Percentiles rank a stretch among this genome's conserved stretches.
These are phyloP conservation scores for Umimayanthus chanpuru DNA, from an alignment of 92 coral and sea anemone species.

Conservation along the genomic window DNA sequence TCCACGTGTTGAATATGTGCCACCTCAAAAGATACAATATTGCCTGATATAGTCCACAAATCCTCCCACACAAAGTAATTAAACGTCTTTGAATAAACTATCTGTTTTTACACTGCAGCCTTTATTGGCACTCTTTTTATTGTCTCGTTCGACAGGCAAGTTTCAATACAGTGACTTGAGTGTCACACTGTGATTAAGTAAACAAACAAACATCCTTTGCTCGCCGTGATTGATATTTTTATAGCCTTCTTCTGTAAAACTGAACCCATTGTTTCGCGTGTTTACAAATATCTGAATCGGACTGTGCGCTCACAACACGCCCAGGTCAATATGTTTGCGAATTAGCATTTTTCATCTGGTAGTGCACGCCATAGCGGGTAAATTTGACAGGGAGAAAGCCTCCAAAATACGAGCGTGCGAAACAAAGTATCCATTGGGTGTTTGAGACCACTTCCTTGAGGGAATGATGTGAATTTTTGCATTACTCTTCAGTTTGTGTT, in stretches of 20 bases:
- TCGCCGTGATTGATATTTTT: slow-evolving; percentile 89
- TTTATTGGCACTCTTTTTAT: slow-evolving; percentile 92
- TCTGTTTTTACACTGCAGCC: slow-evolving; percentile 82
- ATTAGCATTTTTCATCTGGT: slow-evolving; percentile 75
- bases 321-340: slow-evolving; percentile 65
- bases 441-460: neutral
- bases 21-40: slow-evolving; percentile 86
- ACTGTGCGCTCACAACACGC: slow-evolving; percentile 67
- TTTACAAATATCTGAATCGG: slow-evolving; percentile 84
- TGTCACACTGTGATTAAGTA: slow-evolving; percentile 81
- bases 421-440: neutral
- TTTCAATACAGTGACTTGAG: slow-evolving; percentile 83
- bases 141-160: slow-evolving; percentile 83
- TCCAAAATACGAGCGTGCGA: neutral
- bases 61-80: slow-evolving; percentile 96
- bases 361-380: neutral
- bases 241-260: slow-evolving; percentile 87
- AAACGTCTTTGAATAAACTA: slow-evolving; percentile 91
- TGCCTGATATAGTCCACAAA: slow-evolving; percentile 77
- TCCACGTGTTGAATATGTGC: slow-evolving; percentile 86
- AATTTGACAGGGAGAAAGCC: neutral
- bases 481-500: slow-evolving; percentile 25
- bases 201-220: slow-evolving; percentile 83
- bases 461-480: slow-evolving; percentile 13
- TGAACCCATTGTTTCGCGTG: slow-evolving; percentile 82